These are phyloP conservation scores for Drosophila cardini DNA, from an alignment of 1,140 invertebrate species.

Conservation along the genomic window DNA sequence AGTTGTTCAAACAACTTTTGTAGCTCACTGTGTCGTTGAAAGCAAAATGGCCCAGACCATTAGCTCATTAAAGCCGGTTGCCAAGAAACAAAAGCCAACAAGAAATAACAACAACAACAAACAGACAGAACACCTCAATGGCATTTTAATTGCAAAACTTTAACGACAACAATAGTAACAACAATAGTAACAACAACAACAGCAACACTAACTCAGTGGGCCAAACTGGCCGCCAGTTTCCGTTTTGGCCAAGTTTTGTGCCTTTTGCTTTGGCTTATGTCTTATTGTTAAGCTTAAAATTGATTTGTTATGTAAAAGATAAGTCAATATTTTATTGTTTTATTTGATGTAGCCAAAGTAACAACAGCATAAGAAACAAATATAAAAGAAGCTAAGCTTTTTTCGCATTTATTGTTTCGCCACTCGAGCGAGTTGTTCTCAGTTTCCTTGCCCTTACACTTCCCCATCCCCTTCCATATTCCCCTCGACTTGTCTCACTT, in stretches of 20 bases:
- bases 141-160: conserved; percentile 76
- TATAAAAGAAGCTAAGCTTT: conserved; percentile 47
- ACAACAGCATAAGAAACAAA: background rate
- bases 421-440: conserved; percentile 35
- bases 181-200: conserved; percentile 19
- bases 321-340: conserved; percentile 65
- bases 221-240: conserved; percentile 35
- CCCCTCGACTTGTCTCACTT: background rate
- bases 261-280: background rate
- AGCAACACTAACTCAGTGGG: conserved; percentile 30
- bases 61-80: conserved; percentile 56
- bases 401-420: conserved; percentile 60
- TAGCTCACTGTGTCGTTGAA: background rate
- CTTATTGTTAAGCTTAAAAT: conserved; percentile 41
- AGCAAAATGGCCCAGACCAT: conserved; percentile 28
- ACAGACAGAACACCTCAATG: conserved; percentile 56
- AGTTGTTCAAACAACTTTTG: conserved; percentile 30
- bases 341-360: conserved; percentile 37
- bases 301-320: conserved; percentile 53
- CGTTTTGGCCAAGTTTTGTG: conserved; percentile 39
- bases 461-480: no score
- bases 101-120: conserved; percentile 27
- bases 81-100: conserved; percentile 27
- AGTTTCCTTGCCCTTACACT: background rate
- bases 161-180: conserved; percentile 33